A percentile compares a stretch with the other conserved stretches of the same genome.
phyloP scores from a whole-genome alignment of 2,113 vertebrate genomes.

The Crypturellus undulatus region DNA sequence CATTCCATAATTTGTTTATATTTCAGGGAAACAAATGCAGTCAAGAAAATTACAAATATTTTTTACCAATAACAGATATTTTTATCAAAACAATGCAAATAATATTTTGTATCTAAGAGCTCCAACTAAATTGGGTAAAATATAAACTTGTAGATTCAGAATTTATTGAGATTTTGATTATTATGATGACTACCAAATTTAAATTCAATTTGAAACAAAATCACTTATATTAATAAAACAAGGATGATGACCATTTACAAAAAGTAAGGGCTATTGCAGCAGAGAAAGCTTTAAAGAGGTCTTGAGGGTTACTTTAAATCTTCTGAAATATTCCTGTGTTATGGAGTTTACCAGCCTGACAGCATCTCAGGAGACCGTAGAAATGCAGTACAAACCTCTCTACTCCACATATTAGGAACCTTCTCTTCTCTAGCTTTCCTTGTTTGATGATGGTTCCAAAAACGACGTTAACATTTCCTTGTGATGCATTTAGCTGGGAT shows the following conservation, averaged over 20 bases:
- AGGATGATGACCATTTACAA: neutral
- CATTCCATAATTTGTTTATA: neutral
- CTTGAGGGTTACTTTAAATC: neutral
- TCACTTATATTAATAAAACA: neutral
- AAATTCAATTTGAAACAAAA: neutral
- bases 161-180: neutral
- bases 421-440: neutral
- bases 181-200: neutral
- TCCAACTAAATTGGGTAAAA: neutral
- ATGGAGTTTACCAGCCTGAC: neutral
- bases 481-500: neutral
- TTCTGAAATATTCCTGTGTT: neutral
- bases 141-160: neutral
- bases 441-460: neutral
- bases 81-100: neutral
- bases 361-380: neutral
- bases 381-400: neutral
- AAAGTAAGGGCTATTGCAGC: neutral
- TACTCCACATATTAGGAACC: neutral
- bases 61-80: neutral
- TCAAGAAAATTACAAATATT: neutral
- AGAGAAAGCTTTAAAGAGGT: neutral
- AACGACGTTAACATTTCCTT: neutral
- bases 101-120: neutral
- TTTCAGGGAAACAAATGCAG: neutral